Percentiles rank a stretch among this genome's conserved stretches.
These are phyloP conservation scores for Aurelia sp. DNA, from an alignment of 30 jellyfish, hydroid and myxozoan species.

Conservation along the genomic window DNA sequence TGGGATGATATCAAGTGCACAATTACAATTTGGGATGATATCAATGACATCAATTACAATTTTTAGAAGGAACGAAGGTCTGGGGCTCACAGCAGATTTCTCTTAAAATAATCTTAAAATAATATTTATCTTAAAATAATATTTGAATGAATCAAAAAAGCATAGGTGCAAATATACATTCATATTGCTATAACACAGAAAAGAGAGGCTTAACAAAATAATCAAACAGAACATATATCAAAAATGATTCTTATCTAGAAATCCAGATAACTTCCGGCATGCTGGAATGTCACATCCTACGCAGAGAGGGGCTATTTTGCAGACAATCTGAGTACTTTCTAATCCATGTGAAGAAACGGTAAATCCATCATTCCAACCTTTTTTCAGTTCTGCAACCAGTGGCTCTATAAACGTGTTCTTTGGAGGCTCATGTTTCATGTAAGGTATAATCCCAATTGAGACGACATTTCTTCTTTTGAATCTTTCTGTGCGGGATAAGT, in stretches of 20 bases:
- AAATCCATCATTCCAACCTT: constrained; percentile 48
- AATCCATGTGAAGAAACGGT: neutral
- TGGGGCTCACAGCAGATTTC: no score
- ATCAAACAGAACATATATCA: neutral
- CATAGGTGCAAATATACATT: no score
- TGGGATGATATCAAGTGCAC: no score
- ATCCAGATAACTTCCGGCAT: constrained; percentile 38
- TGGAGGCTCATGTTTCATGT: constrained; percentile 53
- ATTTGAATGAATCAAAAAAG: no score
- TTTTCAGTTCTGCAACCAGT: constrained; percentile 32
- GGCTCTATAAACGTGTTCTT: constrained; percentile 47
- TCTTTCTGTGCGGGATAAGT: constrained; percentile 29
- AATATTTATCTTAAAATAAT: no score
- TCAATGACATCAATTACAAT: no score
- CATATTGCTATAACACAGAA: no score
- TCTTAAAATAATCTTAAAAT: no score
- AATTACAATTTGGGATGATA: no score
- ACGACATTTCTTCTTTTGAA: constrained; percentile 30
- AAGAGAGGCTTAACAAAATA: neutral
- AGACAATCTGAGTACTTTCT: neutral
- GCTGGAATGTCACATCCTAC: constrained; percentile 67
- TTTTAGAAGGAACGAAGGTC: no score
- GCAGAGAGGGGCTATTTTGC: constrained; percentile 20
- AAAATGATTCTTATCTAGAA: constrained; percentile 26
- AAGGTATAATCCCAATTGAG: constrained; percentile 34